Evolutionary conservation across 2,888 invertebrate genomes (phyloP).

Genomic region (Erebia aethiops): DNA sequence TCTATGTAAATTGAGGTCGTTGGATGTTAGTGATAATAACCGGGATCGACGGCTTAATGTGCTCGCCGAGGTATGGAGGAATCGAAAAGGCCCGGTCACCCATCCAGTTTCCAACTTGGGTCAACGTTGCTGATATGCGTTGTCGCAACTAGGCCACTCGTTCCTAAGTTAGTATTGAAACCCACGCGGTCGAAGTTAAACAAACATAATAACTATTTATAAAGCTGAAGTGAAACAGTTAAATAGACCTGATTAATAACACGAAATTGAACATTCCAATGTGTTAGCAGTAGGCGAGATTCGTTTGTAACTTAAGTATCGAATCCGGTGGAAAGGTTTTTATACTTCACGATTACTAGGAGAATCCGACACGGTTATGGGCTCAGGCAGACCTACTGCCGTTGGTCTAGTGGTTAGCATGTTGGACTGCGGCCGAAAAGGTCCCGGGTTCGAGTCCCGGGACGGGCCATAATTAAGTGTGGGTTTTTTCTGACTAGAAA

Average conservation of each 20-base stretch:
- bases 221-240: conserved; percentile 8
- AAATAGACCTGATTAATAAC: conserved; percentile 14
- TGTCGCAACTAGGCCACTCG: background rate
- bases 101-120: too few relatives aligned
- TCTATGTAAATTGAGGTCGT: too few relatives aligned
- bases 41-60: too few relatives aligned
- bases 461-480: too few relatives aligned
- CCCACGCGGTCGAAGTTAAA: background rate
- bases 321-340: background rate
- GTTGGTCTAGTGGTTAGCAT: too few relatives aligned
- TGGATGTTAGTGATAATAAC: background rate
- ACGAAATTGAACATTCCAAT: conserved; percentile 20
- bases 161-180: background rate
- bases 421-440: too few relatives aligned
- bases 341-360: conserved; percentile 2
- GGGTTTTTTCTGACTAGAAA: too few relatives aligned
- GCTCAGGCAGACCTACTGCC: too few relatives aligned
- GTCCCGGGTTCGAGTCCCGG: too few relatives aligned
- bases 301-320: conserved; percentile 16
- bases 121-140: too few relatives aligned
- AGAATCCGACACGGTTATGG: background rate
- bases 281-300: conserved; percentile 20
- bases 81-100: too few relatives aligned
- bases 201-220: conserved; percentile 2
- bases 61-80: too few relatives aligned